Percentiles rank a stretch among this genome's conserved stretches.
Conservation (phyloP, 1,140 invertebrate species). For the Drosophila teissieri region DNA sequence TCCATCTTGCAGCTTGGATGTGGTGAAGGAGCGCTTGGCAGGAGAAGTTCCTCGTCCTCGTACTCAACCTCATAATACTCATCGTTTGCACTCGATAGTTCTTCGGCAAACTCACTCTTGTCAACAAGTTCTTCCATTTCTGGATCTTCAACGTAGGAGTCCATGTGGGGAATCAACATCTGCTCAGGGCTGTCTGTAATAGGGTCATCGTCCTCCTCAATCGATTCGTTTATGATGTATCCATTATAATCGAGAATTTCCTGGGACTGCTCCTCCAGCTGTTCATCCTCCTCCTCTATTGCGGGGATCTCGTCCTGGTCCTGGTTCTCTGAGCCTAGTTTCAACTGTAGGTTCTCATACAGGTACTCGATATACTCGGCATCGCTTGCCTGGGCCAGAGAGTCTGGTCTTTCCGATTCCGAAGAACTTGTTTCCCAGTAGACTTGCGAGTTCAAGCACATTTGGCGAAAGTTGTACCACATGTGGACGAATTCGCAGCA, state of each 20-base stretch:
- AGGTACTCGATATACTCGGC: constrained; percentile 52
- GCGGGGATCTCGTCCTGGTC: constrained; percentile 8
- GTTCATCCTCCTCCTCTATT: neutral
- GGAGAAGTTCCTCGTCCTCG: constrained; percentile 25
- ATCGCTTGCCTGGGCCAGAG: constrained; percentile 34
- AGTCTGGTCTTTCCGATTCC: constrained; percentile 14
- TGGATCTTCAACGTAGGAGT: constrained; percentile 17
- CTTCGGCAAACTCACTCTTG: constrained; percentile 16
- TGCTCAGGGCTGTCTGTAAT: neutral
- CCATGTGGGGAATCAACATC: constrained; percentile 14
- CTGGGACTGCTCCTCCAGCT: constrained; percentile 1
- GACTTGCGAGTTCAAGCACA: constrained; percentile 73
- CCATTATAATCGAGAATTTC: constrained; percentile 7
- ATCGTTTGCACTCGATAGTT: neutral
- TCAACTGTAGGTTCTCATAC: constrained; percentile 34
- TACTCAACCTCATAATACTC: constrained; percentile 33
- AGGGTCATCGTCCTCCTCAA: neutral
- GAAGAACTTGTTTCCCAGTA: constrained; percentile 51
- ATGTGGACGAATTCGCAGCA: constrained; percentile 64
- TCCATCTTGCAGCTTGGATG: constrained; percentile 6
- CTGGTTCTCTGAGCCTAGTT: too few relatives aligned
- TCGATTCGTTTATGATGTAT: neutral
- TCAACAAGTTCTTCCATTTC: constrained; percentile 9
- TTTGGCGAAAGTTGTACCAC: constrained; percentile 71
- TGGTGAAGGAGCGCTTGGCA: constrained; percentile 45